Percentiles rank a stretch among this genome's conserved stretches.
These are phyloP conservation scores for Mus caroli DNA, from an alignment of 2,797 vertebrate species.

Conservation along the genomic window DNA sequence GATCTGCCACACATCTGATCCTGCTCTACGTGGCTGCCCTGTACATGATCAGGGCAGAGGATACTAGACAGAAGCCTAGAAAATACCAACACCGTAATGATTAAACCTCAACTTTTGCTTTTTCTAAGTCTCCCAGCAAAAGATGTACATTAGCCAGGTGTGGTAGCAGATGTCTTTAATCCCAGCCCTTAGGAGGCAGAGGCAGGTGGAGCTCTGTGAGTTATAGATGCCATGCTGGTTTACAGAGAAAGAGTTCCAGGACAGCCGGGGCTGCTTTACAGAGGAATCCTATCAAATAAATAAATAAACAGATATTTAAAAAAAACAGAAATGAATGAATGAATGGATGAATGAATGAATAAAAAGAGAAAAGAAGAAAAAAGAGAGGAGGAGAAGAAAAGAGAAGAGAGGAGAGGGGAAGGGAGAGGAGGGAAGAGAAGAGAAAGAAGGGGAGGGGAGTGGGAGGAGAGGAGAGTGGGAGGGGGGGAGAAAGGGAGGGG, in stretches of 20 bases:
- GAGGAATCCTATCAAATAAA: neutral
- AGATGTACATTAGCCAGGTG: neutral
- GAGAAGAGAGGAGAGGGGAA: too few relatives aligned
- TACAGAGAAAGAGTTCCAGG: neutral
- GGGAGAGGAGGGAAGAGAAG: too few relatives aligned
- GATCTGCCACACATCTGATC: neutral
- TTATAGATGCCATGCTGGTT: too few relatives aligned
- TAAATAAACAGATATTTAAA: neutral
- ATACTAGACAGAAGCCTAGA: neutral
- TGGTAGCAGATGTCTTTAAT: neutral
- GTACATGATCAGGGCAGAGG: neutral
- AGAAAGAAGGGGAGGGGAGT: too few relatives aligned
- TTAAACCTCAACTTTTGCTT: conserved; percentile 24
- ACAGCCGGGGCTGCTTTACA: neutral
- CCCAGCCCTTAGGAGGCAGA: neutral
- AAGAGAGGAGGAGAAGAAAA: neutral
- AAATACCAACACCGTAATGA: neutral
- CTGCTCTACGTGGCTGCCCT: neutral
- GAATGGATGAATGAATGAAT: neutral
- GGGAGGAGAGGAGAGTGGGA: neutral
- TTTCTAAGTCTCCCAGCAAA: neutral
- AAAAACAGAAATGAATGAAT: neutral
- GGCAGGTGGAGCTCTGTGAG: neutral
- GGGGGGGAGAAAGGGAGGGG: too few relatives aligned
- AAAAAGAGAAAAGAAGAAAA: neutral